Base-by-base conservation (phyloP, 1,140 invertebrate species). In the Listronotus bonariensis region DNA sequence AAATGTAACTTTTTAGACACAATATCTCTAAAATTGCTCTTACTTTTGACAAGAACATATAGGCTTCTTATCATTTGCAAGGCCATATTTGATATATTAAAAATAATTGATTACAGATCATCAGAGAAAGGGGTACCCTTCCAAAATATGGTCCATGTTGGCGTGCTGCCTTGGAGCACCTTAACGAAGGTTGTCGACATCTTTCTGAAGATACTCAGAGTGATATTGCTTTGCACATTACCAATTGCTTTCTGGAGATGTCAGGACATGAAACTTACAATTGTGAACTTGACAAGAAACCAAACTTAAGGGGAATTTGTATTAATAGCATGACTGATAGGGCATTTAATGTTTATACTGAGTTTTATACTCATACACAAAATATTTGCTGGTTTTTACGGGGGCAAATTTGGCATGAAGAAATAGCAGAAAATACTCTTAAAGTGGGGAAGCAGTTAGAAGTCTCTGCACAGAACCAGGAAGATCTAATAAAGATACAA, bases 291-390 rank as follows among this genome's bases (percentile, higher is more conserved):
- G 75, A 74, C 62, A 64, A 77, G 72, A 77, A 78, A 43, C 73
- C 76, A 40, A 74, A 76, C 43, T 48, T 79, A 36, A 71, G 81
- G 46, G 67, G 79, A 26, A 78, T 82, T 34, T 89, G 88, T 72
- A 80, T 88, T 3, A 80, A 76, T 65, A 69, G 75, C 18, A 83
- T 89, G 81, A 77, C 82, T n/a, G 82, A 85, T 64, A 77, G 81
- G 34, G 84, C 85, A 12, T 85, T 87, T 63, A 77, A 79, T 62
- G 85, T 84, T 8, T 88, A 87, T 62, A 84, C 85, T 38, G 83
- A 86, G 70, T 89, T 89, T 72, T 90, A 88, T 71, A 86, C 86
- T 11, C 87, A 89, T 59, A 84, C 87, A 1, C 85, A 86, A 63
- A 86, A 87, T 67, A 88, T 89, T 43, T 90, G 88, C 72, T 88